phyloP scores from a whole-genome alignment of 2,888 invertebrate species.

The Dasysyrphus tricinctus region DNA sequence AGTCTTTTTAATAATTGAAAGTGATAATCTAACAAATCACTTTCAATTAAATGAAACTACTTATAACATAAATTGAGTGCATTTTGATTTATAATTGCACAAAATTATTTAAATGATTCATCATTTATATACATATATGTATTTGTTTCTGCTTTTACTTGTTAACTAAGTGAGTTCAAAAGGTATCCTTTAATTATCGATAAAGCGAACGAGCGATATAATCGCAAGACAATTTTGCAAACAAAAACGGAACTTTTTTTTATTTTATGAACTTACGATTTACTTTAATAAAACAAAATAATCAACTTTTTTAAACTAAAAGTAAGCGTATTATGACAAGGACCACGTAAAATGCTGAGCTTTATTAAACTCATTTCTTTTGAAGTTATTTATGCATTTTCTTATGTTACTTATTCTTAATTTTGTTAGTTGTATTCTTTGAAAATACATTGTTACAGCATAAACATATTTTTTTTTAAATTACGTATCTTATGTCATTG shows the following conservation, averaged over 20 bases:
- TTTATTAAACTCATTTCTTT: not conserved
- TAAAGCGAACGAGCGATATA: not conserved
- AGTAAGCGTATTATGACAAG: not conserved
- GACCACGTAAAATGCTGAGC: not conserved
- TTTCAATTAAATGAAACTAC: slow-evolving; percentile 46
- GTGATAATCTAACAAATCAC: slow-evolving; percentile 31
- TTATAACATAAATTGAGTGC: slow-evolving; percentile 10
- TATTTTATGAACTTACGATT: not conserved
- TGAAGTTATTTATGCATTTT: not conserved
- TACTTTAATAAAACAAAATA: not conserved
- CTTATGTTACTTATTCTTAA: not conserved
- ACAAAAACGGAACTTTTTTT: slow-evolving; percentile 16
- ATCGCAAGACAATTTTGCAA: slow-evolving; percentile 67
- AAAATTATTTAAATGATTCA: not conserved
- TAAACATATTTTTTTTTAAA: not conserved
- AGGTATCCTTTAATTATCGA: slow-evolving; percentile 57
- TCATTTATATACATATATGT: not conserved
- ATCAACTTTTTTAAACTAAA: not conserved
- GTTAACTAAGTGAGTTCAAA: slow-evolving; percentile 43
- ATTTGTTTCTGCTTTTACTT: slow-evolving; percentile 22
- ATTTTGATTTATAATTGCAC: not conserved
- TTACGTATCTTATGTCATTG: not conserved
- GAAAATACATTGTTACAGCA: not conserved
- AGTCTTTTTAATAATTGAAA: slow-evolving; percentile 44
- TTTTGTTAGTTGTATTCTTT: not conserved